Conservation (phyloP, 2,797 vertebrate genomes). For the Valencia hispanica region DNA sequence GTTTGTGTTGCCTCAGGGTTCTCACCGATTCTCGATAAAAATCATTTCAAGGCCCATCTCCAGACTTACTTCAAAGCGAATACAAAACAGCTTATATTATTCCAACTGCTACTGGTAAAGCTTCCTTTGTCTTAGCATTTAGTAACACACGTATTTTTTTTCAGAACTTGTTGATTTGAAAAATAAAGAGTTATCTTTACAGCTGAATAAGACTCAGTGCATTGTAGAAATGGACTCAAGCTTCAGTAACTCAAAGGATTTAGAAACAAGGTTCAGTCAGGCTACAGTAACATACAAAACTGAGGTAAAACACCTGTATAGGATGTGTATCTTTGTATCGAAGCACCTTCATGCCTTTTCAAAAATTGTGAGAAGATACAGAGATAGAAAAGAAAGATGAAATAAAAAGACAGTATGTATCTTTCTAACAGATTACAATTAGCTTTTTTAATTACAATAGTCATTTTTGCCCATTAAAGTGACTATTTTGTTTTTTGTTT, state of each 20-base stretch:
- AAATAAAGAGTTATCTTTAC: neutral
- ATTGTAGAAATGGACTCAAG: neutral
- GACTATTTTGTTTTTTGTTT: too few species aligned
- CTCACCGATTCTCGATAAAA: conserved; percentile 1
- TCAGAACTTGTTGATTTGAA: neutral
- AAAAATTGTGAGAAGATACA: too few species aligned
- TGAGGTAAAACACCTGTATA: neutral
- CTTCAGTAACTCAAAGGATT: neutral
- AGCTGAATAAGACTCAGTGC: neutral
- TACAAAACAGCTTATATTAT: conserved; percentile 14
- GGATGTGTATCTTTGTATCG: neutral
- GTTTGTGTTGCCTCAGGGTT: conserved; percentile 32
- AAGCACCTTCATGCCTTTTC: neutral
- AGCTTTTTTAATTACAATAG: too few species aligned
- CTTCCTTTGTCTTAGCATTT: neutral
- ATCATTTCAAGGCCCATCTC: neutral
- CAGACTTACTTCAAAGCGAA: conserved; percentile 21
- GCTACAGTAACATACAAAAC: neutral
- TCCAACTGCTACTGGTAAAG: neutral
- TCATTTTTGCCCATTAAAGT: too few species aligned
- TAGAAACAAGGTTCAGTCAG: neutral
- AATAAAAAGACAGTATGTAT: too few species aligned
- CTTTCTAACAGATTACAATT: too few species aligned
- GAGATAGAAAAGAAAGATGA: too few species aligned
- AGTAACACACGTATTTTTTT: neutral